Evolutionary conservation across 2,113 vertebrate genomes (phyloP).

Genomic region (Tangachromis dhanisi): DNA sequence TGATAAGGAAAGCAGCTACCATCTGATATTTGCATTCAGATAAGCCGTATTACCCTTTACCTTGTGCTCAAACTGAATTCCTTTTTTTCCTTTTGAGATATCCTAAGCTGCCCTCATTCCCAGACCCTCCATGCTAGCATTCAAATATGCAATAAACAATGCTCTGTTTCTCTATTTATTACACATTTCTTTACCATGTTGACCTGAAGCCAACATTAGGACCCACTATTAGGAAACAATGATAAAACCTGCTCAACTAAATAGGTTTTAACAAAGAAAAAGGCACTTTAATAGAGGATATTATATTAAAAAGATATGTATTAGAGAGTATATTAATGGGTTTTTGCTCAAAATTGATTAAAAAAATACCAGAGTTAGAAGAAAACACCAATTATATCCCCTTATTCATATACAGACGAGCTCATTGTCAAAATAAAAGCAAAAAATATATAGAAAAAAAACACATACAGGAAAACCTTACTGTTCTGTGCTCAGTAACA

Average conservation of each 20-base stretch:
- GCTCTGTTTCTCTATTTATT: background rate
- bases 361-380: background rate
- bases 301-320: background rate
- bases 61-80: background rate
- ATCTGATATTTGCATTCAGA: fast-evolving
- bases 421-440: background rate
- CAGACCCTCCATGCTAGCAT: background rate
- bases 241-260: background rate
- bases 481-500: background rate
- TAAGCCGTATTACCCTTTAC: background rate
- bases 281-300: background rate
- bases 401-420: background rate
- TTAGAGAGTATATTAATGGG: background rate
- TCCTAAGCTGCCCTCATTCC: background rate
- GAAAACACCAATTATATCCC: background rate
- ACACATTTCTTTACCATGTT: background rate
- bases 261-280: background rate
- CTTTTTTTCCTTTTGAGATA: background rate
- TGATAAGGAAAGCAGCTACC: background rate
- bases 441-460: background rate
- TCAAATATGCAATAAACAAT: background rate
- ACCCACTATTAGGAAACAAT: background rate
- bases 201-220: background rate
- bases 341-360: background rate
- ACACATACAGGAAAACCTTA: background rate